Percentiles rank a stretch among this genome's conserved stretches.
These are phyloP conservation scores for Melinaea menophilus DNA, from an alignment of 2,888 invertebrate species.

Conservation along the genomic window DNA sequence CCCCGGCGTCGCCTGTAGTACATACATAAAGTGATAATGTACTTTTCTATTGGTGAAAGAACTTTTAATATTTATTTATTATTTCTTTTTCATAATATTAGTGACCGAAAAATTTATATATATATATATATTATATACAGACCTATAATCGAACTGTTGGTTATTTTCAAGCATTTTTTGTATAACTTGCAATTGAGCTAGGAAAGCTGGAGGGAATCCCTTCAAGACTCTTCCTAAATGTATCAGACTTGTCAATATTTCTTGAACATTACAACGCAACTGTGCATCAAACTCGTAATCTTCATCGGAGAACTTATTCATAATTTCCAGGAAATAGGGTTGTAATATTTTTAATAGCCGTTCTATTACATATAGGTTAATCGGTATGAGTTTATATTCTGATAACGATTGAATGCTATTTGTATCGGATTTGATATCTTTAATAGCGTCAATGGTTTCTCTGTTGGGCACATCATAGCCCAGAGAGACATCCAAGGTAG, in stretches of 20 bases:
- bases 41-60: too few relatives aligned
- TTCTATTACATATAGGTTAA: slow-evolving; percentile 74
- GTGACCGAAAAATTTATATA: too few relatives aligned
- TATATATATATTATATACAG: slow-evolving; percentile 17
- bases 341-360: slow-evolving; percentile 54
- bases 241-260: slow-evolving; percentile 31
- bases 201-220: slow-evolving; percentile 53
- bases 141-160: slow-evolving; percentile 44
- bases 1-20: too few relatives aligned
- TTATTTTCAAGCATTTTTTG: slow-evolving; percentile 39
- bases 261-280: slow-evolving; percentile 19
- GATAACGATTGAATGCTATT: slow-evolving; percentile 28
- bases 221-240: slow-evolving; percentile 36
- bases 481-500: slow-evolving; percentile 41
- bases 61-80: too few relatives aligned
- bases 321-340: slow-evolving; percentile 30
- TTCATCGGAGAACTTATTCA: slow-evolving; percentile 24
- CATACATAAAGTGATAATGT: too few relatives aligned
- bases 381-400: slow-evolving; percentile 72
- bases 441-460: slow-evolving; percentile 38
- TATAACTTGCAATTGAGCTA: slow-evolving; percentile 51
- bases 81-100: too few relatives aligned
- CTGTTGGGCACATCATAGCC: slow-evolving; percentile 53
- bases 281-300: slow-evolving; percentile 16
- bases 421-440: slow-evolving; percentile 40